Base-by-base conservation (phyloP, 2,888 invertebrate genomes). In the Torymus aiolomorphi region DNA sequence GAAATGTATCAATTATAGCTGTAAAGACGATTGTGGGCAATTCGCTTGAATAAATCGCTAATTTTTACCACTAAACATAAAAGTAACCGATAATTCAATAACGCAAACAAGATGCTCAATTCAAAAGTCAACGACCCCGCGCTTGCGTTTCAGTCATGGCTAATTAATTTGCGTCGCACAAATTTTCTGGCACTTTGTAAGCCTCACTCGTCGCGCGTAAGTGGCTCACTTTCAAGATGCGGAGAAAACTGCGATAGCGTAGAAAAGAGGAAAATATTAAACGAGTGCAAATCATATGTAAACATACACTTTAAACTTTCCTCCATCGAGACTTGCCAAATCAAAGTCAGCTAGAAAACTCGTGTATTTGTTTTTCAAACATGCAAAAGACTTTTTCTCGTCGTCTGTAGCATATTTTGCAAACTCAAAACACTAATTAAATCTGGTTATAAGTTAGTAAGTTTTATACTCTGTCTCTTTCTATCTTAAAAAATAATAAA, bases 111-210 rank as follows among this genome's bases (percentile, higher is more conserved):
- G 31, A 62, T 24, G 65, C 57, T 57, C 65, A 65, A 65, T 8
- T 63, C 20, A 65, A 74, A 74, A 74, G 74, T 74, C 65, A 49
- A 20, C 20, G 65, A 74, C 65, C 74, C 65, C 74, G 57, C 52
- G 66, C n/a, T 18, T 57, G 52, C 52, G 14, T n/a, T 14, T 4
- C 42, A 52, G 74, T 74, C 74, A 57, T 57, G 74, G 24, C 65
- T 74, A 65, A 74, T 74, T 74, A 74, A 74, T 74, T 74, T 20
- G 49, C 65, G 57, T 74, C 56, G 65, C 42, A 57, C 18, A 42
- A 73, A 66, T 63, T 65, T 65, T 65, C 49, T 51, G 52, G 4
- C 62, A 72, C 61, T 61, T 65, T 49, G 57, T 74, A 65, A 74
- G 65, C 57, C 42, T 31, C 57, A 31, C 18, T 18, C n/a, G 65